These are phyloP conservation scores for Erpobdella octoculata DNA, from an alignment of 2,888 invertebrate species.

Conservation along the genomic window DNA sequence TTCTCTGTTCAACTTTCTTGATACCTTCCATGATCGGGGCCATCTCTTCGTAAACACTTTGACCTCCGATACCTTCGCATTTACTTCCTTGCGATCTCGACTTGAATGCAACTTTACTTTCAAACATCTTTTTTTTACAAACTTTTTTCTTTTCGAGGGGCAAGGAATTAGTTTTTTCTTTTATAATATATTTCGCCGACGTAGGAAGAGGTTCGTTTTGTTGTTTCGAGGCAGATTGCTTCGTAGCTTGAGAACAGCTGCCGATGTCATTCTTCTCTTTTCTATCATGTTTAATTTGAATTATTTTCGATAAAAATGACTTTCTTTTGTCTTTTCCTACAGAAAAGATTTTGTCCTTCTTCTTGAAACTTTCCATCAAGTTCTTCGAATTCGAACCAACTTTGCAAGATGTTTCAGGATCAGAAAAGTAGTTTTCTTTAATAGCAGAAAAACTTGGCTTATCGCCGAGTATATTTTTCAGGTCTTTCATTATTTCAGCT, in stretches of 20 bases:
- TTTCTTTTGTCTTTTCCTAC: constrained; percentile 45
- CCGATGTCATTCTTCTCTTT: constrained; percentile 1
- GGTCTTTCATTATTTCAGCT: not conserved
- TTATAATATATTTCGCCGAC: not conserved
- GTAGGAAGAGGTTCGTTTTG: not conserved
- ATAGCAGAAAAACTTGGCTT: not conserved
- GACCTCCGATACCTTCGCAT: not conserved
- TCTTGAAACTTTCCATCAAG: not conserved
- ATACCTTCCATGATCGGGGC: constrained; percentile 34
- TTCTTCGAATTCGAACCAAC: not conserved
- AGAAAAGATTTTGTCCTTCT: not conserved
- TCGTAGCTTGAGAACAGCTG: not conserved
- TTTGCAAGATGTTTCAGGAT: constrained; percentile 4
- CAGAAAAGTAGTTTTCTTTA: constrained; percentile 3
- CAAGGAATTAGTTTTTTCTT: constrained; percentile 14
- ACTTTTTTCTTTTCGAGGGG: not conserved
- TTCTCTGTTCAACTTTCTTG: constrained; percentile 25
- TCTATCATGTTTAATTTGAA: constrained; percentile 40
- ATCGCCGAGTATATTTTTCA: not conserved
- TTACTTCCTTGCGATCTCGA: constrained; percentile 29
- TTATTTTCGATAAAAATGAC: constrained; percentile 42
- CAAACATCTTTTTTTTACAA: not conserved
- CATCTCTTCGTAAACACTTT: constrained; percentile 32
- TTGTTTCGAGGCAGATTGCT: not conserved
- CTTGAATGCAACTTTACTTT: constrained; percentile 25